A percentile compares a stretch with the other conserved stretches of the same genome.
Evolutionary conservation across 2,113 vertebrate species (phyloP).

Genomic region (Myocastor coypus): DNA sequence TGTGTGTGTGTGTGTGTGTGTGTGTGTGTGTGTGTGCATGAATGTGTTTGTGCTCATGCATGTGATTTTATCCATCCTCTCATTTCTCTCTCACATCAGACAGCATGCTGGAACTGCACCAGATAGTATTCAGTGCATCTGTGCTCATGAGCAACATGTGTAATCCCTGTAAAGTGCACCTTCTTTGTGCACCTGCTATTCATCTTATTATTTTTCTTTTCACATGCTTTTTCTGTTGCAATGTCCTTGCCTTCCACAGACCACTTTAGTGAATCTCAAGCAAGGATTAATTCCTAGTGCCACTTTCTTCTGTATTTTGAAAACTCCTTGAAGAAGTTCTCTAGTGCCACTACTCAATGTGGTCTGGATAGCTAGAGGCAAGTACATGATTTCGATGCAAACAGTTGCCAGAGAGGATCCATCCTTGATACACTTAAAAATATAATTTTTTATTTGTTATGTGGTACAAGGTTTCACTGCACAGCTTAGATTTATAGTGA

Average conservation of each 20-base stretch:
- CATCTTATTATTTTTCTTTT: not conserved
- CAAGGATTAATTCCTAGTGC: not conserved
- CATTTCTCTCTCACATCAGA: slow-evolving; percentile 39
- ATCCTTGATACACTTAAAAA: not conserved
- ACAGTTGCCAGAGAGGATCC: not conserved
- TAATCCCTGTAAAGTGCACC: not conserved
- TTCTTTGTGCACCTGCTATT: not conserved
- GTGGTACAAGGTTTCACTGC: too few relatives aligned
- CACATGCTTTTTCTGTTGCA: not conserved
- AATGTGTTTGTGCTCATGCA: too few relatives aligned
- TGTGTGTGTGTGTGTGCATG: not conserved
- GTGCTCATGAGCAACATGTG: not conserved
- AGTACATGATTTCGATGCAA: not conserved
- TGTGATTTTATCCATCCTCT: not conserved
- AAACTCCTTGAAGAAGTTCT: not conserved
- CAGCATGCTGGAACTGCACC: slow-evolving; percentile 47
- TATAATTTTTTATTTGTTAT: too few relatives aligned
- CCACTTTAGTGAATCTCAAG: not conserved
- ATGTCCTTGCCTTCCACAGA: not conserved
- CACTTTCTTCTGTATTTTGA: not conserved
- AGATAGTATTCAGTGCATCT: slow-evolving; percentile 52
- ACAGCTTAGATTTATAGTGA: too few relatives aligned
- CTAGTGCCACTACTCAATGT: not conserved
- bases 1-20: not conserved
- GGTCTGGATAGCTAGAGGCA: not conserved